These are phyloP conservation scores for Lasioglossum baleicum DNA, from an alignment of 1,140 invertebrate species.

Conservation along the genomic window DNA sequence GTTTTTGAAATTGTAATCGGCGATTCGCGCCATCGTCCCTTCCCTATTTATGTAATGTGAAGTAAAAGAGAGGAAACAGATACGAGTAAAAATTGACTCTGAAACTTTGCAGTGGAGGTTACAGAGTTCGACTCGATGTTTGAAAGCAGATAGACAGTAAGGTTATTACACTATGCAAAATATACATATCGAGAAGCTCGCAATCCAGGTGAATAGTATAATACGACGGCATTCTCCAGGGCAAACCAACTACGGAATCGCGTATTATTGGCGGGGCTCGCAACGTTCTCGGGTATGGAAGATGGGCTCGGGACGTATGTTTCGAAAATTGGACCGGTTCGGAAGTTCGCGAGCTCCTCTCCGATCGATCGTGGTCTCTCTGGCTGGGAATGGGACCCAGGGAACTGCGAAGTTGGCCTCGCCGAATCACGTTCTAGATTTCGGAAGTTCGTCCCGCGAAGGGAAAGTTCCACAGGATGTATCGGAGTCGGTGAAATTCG, in stretches of 20 bases:
- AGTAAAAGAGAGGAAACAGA: too few relatives aligned
- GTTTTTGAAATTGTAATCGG: conserved; percentile 44
- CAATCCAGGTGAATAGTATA: too few relatives aligned
- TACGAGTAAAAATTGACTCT: too few relatives aligned
- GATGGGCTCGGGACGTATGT: neutral
- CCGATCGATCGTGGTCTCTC: neutral
- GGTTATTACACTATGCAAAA: too few relatives aligned
- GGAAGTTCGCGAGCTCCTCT: neutral
- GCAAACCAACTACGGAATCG: too few relatives aligned
- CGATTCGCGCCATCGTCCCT: neutral
- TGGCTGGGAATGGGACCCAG: neutral
- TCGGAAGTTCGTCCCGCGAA: neutral
- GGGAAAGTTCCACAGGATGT: neutral
- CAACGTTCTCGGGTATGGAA: too few relatives aligned
- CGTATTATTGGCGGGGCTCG: too few relatives aligned
- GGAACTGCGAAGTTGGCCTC: conserved; percentile 9
- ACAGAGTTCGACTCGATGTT: too few relatives aligned
- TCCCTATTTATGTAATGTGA: neutral
- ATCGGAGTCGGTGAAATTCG: conserved; percentile 1
- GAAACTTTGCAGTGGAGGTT: too few relatives aligned
- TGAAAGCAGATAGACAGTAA: too few relatives aligned
- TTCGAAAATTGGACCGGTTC: conserved; percentile 17
- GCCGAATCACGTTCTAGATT: neutral
- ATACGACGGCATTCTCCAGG: too few relatives aligned
- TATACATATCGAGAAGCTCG: too few relatives aligned